These are phyloP conservation scores for Pelvicachromis taeniatus DNA, from an alignment of 2,113 vertebrate species.

Conservation along the genomic window DNA sequence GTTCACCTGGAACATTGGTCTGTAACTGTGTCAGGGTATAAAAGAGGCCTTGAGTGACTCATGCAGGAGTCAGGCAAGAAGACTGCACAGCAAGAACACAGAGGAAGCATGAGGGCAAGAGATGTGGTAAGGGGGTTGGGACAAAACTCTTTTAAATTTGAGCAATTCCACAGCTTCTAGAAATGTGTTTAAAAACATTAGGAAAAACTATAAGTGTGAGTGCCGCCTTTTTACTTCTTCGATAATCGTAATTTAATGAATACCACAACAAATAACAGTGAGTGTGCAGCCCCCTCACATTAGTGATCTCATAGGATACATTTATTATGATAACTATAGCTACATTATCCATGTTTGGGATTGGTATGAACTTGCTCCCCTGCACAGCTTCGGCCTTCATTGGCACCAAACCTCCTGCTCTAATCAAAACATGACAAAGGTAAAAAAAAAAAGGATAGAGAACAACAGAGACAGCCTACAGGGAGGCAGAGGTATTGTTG, in stretches of 20 bases:
- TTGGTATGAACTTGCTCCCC: neutral
- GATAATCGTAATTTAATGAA: neutral
- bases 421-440: neutral
- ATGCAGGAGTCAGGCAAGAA: neutral
- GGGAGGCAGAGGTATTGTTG: conserved; percentile 7
- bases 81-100: neutral
- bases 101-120: neutral
- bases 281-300: neutral
- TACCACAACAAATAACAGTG: neutral
- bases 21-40: neutral
- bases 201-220: neutral
- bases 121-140: neutral
- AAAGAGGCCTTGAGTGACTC: neutral
- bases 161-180: neutral
- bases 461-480: neutral
- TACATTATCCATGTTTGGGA: neutral
- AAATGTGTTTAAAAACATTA: neutral
- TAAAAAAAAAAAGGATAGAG: neutral
- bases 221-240: neutral
- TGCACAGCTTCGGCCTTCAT: neutral
- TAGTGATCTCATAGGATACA: neutral
- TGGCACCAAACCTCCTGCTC: neutral
- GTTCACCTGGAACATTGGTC: neutral
- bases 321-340: neutral
- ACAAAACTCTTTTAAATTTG: neutral